phyloP scores from a whole-genome alignment of 30 jellyfish, hydroid and myxozoan species.

The Rhopilema esculentum region DNA sequence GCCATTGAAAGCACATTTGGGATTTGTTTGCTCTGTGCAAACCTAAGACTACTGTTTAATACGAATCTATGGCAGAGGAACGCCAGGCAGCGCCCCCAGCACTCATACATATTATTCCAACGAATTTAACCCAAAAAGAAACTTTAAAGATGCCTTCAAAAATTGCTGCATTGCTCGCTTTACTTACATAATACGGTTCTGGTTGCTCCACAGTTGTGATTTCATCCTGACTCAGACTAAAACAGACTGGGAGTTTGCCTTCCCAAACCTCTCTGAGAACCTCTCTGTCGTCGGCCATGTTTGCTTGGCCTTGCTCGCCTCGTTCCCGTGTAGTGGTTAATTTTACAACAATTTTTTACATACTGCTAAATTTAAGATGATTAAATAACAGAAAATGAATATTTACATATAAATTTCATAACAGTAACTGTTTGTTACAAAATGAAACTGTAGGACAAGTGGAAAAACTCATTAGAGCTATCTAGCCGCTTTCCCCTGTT shows the following conservation, averaged over 20 bases:
- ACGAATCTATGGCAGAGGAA: too few species aligned
- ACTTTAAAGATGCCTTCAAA: too few species aligned
- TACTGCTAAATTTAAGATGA: neutral
- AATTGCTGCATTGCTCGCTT: too few species aligned
- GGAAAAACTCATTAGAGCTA: neutral
- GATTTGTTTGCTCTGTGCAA: too few species aligned
- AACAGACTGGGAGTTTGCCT: conserved; percentile 96
- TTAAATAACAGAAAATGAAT: neutral
- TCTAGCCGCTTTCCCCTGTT: neutral
- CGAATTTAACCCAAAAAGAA: too few species aligned
- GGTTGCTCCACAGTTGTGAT: conserved; percentile 98
- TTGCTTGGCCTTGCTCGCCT: neutral
- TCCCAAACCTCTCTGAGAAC: conserved; percentile 98
- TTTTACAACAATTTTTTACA: too few species aligned
- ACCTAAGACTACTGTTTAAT: too few species aligned
- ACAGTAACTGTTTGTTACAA: neutral
- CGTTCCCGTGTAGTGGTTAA: too few species aligned
- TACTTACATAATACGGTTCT: conserved; percentile 93
- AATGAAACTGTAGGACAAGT: neutral
- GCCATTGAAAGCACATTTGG: too few species aligned
- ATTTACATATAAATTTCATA: neutral
- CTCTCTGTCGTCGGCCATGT: conserved; percentile 98
- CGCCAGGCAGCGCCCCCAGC: too few species aligned
- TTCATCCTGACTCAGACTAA: conserved; percentile 96
- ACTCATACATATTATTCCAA: too few species aligned